Evolutionary conservation across 1,140 invertebrate genomes (phyloP).

Genomic region (Drosophila mayri): DNA sequence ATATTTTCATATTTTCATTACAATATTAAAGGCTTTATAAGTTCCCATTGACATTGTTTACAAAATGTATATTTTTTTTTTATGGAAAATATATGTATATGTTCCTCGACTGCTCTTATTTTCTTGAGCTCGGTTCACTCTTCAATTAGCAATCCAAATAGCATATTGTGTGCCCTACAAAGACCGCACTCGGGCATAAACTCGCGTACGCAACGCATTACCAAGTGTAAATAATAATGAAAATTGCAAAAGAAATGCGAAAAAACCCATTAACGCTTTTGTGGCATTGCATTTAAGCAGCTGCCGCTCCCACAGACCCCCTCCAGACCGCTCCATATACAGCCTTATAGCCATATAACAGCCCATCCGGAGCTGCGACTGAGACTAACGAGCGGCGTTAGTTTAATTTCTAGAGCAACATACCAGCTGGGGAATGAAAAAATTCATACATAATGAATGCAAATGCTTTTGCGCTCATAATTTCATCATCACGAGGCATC

Average conservation of each 20-base stretch:
- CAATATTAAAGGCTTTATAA: no score
- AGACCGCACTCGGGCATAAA: conserved; percentile 29
- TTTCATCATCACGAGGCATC: conserved; percentile 69
- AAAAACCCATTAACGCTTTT: conserved; percentile 81
- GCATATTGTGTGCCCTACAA: conserved; percentile 14
- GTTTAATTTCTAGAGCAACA: conserved; percentile 78
- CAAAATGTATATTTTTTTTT: not conserved
- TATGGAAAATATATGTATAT: not conserved
- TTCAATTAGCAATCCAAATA: conserved; percentile 21
- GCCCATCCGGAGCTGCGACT: conserved; percentile 37
- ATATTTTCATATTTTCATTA: no score
- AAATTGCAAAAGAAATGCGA: conserved; percentile 62
- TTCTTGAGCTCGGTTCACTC: not conserved
- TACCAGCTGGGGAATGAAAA: conserved; percentile 46
- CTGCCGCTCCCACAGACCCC: not conserved
- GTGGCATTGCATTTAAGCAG: conserved; percentile 76
- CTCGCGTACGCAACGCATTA: conserved; percentile 53
- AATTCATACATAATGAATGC: conserved; percentile 79
- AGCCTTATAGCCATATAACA: conserved; percentile 9
- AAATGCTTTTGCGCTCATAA: conserved; percentile 82
- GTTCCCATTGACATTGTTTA: no score
- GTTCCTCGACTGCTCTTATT: not conserved
- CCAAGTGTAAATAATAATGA: conserved; percentile 76
- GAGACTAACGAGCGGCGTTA: conserved; percentile 77
- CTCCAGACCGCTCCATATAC: not conserved